Percentiles rank a stretch among this genome's conserved stretches.
Conservation (phyloP, 2,797 vertebrate species). For the Bufotes viridis region DNA sequence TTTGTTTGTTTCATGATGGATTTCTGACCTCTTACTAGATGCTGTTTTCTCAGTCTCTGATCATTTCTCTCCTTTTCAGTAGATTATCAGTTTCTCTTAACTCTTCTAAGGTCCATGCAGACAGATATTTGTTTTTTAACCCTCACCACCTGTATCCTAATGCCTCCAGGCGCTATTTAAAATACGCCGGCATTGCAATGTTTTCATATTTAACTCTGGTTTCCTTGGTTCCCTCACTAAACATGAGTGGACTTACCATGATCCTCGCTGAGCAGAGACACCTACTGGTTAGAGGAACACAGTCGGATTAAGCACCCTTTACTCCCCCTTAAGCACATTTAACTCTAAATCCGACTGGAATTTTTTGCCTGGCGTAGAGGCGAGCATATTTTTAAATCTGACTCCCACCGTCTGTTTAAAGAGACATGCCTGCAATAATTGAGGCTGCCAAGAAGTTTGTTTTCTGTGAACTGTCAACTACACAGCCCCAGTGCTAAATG, state of each 20-base stretch:
- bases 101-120: constrained; percentile 11
- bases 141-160: constrained; percentile 61
- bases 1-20: no score
- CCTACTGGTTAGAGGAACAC: constrained; percentile 52
- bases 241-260: constrained; percentile 55
- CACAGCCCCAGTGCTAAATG: no score
- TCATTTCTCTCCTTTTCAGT: no score
- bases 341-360: constrained; percentile 60
- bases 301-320: constrained; percentile 10
- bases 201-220: constrained; percentile 60
- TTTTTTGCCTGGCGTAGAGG: constrained; percentile 47
- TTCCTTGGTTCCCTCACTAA: constrained; percentile 60
- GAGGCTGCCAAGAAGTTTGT: neutral
- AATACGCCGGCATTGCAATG: constrained; percentile 56
- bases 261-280: constrained; percentile 36
- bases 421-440: constrained; percentile 3
- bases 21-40: no score
- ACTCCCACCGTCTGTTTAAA: constrained; percentile 26
- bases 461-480: no score
- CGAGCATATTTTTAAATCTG: constrained; percentile 51
- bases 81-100: neutral
- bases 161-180: constrained; percentile 62
- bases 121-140: constrained; percentile 42
- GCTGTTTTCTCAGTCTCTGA: no score
- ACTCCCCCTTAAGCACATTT: constrained; percentile 25